These are phyloP conservation scores for Talpa occidentalis DNA, from an alignment of 2,113 vertebrate genomes.

Conservation along the genomic window DNA sequence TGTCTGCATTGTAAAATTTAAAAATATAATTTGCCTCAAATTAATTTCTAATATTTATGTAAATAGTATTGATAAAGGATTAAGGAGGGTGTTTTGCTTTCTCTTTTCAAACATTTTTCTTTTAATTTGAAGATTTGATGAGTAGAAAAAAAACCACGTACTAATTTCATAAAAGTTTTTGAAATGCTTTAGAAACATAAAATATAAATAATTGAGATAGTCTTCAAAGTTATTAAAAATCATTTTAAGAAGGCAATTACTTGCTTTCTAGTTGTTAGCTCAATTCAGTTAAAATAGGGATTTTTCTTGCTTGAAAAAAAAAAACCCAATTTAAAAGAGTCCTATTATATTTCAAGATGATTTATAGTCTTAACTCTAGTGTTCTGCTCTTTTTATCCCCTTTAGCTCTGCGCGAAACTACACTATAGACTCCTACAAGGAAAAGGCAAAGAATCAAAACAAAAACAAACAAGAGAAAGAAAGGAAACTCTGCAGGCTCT, in stretches of 20 bases:
- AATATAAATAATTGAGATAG: background rate
- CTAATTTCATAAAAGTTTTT: constrained; percentile 48
- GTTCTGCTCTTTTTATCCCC: background rate
- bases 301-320: constrained; percentile 38
- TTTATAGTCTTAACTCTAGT: background rate
- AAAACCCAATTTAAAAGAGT: background rate
- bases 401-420: background rate
- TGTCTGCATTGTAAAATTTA: background rate
- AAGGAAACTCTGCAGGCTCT: background rate
- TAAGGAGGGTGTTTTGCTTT: background rate
- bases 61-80: background rate
- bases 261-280: background rate
- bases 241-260: background rate
- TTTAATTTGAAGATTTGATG: constrained; percentile 43
- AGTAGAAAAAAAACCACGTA: background rate
- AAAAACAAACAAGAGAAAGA: background rate
- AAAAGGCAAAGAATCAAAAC: background rate
- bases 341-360: background rate
- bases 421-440: background rate
- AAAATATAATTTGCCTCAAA: constrained; percentile 13
- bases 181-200: constrained; percentile 30
- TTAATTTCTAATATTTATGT: background rate
- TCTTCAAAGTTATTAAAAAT: background rate
- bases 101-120: background rate
- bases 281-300: background rate